Percentiles rank a stretch among this genome's conserved stretches.
Conservation (phyloP, 2,113 vertebrate species). For the Pogona vitticeps region DNA sequence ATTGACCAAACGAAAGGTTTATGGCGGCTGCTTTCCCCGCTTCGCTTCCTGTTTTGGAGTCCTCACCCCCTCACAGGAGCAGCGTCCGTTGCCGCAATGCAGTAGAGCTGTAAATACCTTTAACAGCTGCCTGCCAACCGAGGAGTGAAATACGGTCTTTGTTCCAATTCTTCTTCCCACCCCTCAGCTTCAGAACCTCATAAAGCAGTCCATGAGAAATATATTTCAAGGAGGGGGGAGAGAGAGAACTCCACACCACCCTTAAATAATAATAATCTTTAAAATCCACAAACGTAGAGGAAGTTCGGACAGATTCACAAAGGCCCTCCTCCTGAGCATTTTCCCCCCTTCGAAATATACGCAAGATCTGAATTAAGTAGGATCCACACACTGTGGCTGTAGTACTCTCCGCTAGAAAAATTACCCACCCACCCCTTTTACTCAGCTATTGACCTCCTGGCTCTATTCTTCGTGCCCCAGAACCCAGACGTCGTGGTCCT, state of each 20-base stretch:
- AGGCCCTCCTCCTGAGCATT: too few relatives aligned
- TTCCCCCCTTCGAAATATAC: too few relatives aligned
- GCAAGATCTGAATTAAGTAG: too few relatives aligned
- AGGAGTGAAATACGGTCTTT: conserved; percentile 99
- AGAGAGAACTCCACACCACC: not conserved
- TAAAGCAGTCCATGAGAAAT: conserved; percentile 66
- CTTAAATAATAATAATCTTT: conserved; percentile 5
- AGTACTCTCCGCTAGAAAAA: too few relatives aligned
- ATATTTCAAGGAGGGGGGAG: conserved; percentile 39
- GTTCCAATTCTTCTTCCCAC: conserved; percentile 75
- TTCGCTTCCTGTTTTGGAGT: conserved; percentile 76
- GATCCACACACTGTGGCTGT: too few relatives aligned
- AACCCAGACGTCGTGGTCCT: not conserved
- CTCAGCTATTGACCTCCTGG: not conserved
- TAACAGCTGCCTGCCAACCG: conserved; percentile 97
- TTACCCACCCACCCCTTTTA: too few relatives aligned
- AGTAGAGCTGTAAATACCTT: conserved; percentile 98
- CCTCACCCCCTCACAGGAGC: conserved; percentile 58
- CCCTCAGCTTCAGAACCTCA: conserved; percentile 61
- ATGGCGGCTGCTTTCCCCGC: conserved; percentile 65
- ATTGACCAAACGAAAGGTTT: conserved; percentile 59
- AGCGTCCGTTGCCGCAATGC: conserved; percentile 90
- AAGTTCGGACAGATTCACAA: too few relatives aligned
- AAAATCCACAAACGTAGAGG: too few relatives aligned
- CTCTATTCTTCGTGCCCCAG: not conserved